These are phyloP conservation scores for Tetrao urogallus DNA, from an alignment of 2,113 vertebrate species.

Conservation along the genomic window DNA sequence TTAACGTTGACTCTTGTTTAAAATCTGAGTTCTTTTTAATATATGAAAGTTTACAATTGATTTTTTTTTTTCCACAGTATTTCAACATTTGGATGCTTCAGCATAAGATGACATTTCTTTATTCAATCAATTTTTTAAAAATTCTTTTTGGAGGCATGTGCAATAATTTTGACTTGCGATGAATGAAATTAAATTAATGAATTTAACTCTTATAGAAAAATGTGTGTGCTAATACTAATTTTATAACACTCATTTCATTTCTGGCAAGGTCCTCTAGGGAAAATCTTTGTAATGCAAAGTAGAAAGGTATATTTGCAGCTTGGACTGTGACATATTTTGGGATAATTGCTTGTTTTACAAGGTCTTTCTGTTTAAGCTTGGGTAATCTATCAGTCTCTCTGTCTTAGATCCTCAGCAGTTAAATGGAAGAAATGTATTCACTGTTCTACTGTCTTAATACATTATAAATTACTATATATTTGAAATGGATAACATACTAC, in stretches of 20 bases:
- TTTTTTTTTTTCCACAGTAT: neutral
- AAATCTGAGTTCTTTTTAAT: neutral
- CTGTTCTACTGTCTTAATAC: neutral
- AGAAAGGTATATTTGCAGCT: neutral
- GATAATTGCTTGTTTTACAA: neutral
- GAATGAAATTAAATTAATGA: neutral
- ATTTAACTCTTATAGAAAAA: neutral
- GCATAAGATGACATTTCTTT: neutral
- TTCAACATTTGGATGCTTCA: neutral
- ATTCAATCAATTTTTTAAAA: neutral
- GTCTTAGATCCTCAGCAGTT: neutral
- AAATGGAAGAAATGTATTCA: neutral
- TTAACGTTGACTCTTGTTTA: neutral
- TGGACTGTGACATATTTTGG: neutral
- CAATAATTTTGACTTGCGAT: neutral
- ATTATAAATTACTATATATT: neutral
- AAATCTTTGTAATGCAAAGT: neutral
- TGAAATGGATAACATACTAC: neutral
- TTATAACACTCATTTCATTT: neutral
- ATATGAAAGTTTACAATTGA: neutral
- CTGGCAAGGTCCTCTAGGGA: neutral
- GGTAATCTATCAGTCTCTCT: neutral
- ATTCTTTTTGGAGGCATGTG: neutral
- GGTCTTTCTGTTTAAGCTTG: neutral
- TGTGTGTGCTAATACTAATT: neutral